Conservation (phyloP, 1,140 invertebrate genomes). For the Araneus ventricosus region DNA sequence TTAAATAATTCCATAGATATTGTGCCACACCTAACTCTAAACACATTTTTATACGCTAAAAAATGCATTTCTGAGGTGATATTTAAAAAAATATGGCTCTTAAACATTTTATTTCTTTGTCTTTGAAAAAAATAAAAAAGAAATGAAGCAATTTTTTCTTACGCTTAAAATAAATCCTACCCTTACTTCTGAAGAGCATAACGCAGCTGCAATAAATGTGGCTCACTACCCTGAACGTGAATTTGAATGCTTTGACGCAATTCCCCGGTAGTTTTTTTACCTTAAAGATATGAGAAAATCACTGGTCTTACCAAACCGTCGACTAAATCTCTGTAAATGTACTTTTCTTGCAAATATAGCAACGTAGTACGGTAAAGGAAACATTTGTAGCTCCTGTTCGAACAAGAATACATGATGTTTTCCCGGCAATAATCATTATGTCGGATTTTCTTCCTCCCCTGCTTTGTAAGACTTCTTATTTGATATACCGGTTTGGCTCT, state of each 20-base stretch:
- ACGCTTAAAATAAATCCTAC: neutral
- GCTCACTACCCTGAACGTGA: neutral
- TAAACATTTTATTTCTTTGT: neutral
- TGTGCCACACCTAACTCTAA: too few relatives aligned
- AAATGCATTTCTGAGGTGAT: too few relatives aligned
- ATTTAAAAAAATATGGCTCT: too few relatives aligned
- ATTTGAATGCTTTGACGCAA: constrained; percentile 1
- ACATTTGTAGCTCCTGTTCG: constrained; percentile 24
- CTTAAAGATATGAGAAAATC: neutral
- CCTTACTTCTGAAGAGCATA: neutral
- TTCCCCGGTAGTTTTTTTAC: neutral
- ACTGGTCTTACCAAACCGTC: constrained; percentile 12
- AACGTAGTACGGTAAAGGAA: constrained; percentile 10
- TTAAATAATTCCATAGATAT: too few relatives aligned
- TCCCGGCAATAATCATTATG: constrained; percentile 29
- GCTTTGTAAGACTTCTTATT: constrained; percentile 22
- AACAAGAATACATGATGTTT: constrained; percentile 27
- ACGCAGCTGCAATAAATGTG: neutral
- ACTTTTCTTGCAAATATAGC: constrained; percentile 37
- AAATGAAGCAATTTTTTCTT: neutral
- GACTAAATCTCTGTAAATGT: constrained; percentile 35
- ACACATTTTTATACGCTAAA: too few relatives aligned
- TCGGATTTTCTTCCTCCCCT: neutral
- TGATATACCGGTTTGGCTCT: neutral
- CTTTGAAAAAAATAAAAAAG: neutral